phyloP scores from a whole-genome alignment of 2,797 vertebrate species.

The Synanceia verrucosa region DNA sequence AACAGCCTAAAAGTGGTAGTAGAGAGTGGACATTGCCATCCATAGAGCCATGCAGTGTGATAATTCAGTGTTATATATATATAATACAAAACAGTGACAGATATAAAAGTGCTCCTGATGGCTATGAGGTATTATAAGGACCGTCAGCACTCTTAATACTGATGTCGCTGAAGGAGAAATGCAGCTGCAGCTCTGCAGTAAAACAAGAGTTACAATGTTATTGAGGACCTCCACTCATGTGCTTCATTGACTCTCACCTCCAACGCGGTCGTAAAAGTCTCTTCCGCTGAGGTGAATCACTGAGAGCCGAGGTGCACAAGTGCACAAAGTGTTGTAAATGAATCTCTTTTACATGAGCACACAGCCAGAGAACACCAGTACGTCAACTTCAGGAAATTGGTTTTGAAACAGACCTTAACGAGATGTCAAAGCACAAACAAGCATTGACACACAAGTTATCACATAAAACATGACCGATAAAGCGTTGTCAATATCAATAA shows the following conservation, averaged over 20 bases:
- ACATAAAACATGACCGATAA: background rate
- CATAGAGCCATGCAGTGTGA: background rate
- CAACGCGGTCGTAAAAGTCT: slow-evolving; percentile 42
- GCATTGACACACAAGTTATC: background rate
- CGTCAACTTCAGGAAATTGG: slow-evolving; percentile 10
- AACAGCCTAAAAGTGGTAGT: no score
- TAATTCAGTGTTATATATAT: background rate
- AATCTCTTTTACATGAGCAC: slow-evolving; percentile 1
- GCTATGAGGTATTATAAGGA: background rate
- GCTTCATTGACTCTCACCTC: slow-evolving; percentile 59
- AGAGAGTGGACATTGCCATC: background rate
- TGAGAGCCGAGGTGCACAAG: background rate
- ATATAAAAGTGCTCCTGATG: slow-evolving; percentile 4
- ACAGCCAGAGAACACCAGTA: background rate
- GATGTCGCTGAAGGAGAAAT: slow-evolving; percentile 31
- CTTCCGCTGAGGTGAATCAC: slow-evolving; percentile 39
- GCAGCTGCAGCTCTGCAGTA: slow-evolving; percentile 32
- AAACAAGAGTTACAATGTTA: slow-evolving; percentile 51
- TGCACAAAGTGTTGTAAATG: slow-evolving; percentile 25
- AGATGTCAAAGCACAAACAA: slow-evolving; percentile 6
- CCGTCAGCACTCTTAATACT: background rate
- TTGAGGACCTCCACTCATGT: slow-evolving; percentile 40
- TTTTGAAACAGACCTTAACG: slow-evolving; percentile 21
- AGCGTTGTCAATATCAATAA: background rate
- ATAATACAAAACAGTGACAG: background rate